Conservation (phyloP, 1,140 invertebrate species). For the Orussus abietinus region DNA sequence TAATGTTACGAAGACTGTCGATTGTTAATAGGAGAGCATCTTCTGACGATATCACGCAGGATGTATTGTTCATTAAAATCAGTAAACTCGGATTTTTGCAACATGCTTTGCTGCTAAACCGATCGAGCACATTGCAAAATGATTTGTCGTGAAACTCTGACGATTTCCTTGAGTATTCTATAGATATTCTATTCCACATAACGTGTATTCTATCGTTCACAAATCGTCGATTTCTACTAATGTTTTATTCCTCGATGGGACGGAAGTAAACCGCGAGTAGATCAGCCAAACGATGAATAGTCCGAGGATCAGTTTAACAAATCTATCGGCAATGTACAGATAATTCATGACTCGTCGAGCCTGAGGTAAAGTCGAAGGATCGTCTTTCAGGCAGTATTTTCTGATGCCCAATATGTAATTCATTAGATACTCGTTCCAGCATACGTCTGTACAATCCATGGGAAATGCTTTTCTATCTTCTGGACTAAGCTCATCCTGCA, state of each 20-base stretch:
- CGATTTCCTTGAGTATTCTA: no score
- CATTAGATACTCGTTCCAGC: slow-evolving; percentile 68
- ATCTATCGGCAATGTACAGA: slow-evolving; percentile 35
- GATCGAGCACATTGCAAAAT: no score
- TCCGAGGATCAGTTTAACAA: slow-evolving; percentile 27
- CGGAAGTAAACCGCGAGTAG: slow-evolving; percentile 30
- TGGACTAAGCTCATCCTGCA: slow-evolving; percentile 59
- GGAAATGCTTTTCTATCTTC: slow-evolving; percentile 59
- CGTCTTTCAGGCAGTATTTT: slow-evolving; percentile 72
- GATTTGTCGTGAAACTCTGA: no score
- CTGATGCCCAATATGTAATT: slow-evolving; percentile 71
- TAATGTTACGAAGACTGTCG: no score
- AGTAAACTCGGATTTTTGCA: no score
- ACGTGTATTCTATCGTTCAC: no score
- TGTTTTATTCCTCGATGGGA: slow-evolving; percentile 13
- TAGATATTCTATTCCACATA: no score
- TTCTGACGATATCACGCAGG: no score
- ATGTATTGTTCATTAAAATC: no score
- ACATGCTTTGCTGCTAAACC: no score
- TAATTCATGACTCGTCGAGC: slow-evolving; percentile 55
- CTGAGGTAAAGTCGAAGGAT: slow-evolving; percentile 68
- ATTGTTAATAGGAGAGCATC: no score
- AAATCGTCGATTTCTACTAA: no score
- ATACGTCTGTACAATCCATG: slow-evolving; percentile 57
- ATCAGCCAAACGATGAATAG: slow-evolving; percentile 30